Conservation (phyloP, 2,113 vertebrate genomes). For the Carassius carassius region DNA sequence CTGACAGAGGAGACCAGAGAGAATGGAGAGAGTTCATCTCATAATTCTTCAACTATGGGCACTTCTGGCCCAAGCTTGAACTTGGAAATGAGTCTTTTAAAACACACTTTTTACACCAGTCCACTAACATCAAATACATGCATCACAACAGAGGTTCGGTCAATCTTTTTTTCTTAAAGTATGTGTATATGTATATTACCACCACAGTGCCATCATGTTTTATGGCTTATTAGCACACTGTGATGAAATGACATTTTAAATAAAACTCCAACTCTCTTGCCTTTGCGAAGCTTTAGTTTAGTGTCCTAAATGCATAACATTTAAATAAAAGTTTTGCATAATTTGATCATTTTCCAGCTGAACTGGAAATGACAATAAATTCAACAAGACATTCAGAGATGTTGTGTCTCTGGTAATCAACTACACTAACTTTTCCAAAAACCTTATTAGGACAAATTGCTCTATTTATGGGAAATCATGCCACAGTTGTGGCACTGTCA, state of each 20-base stretch:
- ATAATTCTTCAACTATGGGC: background rate
- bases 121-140: background rate
- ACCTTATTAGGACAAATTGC: background rate
- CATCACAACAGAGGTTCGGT: background rate
- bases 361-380: background rate
- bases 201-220: too few relatives aligned
- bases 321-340: too few relatives aligned
- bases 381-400: background rate
- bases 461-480: background rate
- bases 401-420: background rate
- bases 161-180: background rate
- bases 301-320: too few relatives aligned
- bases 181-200: too few relatives aligned
- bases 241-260: too few relatives aligned
- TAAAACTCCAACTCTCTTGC: too few relatives aligned
- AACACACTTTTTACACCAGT: background rate
- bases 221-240: too few relatives aligned
- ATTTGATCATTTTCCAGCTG: background rate
- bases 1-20: background rate
- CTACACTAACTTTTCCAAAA: background rate
- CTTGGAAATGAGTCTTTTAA: background rate
- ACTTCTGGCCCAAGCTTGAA: background rate
- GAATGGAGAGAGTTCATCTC: background rate
- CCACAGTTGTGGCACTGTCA: background rate
- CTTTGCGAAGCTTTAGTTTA: too few relatives aligned